These are phyloP conservation scores for Clepsis dumicolana DNA, from an alignment of 2,888 invertebrate species.

Conservation along the genomic window DNA sequence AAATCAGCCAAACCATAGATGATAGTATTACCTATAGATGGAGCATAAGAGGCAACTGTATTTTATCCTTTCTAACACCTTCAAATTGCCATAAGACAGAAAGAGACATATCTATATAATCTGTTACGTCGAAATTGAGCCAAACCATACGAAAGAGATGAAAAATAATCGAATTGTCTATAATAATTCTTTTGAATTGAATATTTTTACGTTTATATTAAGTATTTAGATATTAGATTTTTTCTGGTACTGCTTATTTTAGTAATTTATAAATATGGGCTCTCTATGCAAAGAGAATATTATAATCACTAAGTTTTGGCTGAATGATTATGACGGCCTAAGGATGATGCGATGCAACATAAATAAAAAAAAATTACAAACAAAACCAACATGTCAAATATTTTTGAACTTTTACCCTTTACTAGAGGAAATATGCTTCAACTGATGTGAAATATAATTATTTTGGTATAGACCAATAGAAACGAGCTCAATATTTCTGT, in stretches of 20 bases:
- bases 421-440: slow-evolving; percentile 6
- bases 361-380: slow-evolving; percentile 21
- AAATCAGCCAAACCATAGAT: background rate
- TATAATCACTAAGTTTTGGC: slow-evolving; percentile 9
- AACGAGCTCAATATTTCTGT: background rate
- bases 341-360: background rate
- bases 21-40: no score
- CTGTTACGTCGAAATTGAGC: no score
- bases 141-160: background rate
- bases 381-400: slow-evolving; percentile 35
- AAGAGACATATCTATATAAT: no score
- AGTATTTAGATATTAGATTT: no score
- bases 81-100: no score
- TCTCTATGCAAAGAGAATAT: no score
- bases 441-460: slow-evolving; percentile 1
- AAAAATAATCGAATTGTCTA: background rate
- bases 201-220: no score
- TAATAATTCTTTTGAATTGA: no score
- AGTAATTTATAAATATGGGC: no score
- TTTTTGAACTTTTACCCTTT: slow-evolving; percentile 15
- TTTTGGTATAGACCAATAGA: background rate
- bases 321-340: background rate
- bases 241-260: no score
- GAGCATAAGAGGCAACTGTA: no score
- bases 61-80: no score